Conservation (phyloP, 2,888 invertebrate species). For the Onthophagus sagittarius region DNA sequence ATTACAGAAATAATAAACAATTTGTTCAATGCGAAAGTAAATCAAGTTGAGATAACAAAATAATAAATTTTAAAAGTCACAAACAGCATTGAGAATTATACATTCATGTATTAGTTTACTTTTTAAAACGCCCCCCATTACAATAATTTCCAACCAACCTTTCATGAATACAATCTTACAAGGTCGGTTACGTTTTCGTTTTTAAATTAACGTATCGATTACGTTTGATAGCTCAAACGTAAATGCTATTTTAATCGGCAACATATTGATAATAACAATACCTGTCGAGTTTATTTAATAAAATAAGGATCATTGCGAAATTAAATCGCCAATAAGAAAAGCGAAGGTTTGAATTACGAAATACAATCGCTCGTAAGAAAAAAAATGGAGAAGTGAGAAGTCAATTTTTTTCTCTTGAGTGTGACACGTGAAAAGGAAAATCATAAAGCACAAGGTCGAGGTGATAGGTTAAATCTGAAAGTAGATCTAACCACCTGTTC, state of each 20-base stretch:
- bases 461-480: constrained; percentile 11
- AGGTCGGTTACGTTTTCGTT: not conserved
- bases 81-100: not conserved
- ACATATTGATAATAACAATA: too few relatives aligned
- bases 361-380: not conserved
- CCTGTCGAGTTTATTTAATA: too few relatives aligned
- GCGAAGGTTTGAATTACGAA: not conserved
- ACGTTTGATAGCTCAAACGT: too few relatives aligned
- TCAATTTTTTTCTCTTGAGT: too few relatives aligned
- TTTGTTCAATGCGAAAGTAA: too few relatives aligned
- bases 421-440: not conserved
- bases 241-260: too few relatives aligned
- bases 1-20: too few relatives aligned
- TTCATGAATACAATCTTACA: not conserved
- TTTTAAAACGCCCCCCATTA: not conserved
- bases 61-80: not conserved
- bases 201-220: too few relatives aligned
- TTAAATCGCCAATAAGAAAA: not conserved
- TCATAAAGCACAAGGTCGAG: constrained; percentile 10
- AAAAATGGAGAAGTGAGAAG: too few relatives aligned
- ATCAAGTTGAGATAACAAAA: not conserved
- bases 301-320: not conserved
- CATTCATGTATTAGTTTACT: not conserved
- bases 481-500: not conserved
- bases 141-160: not conserved